phyloP scores from a whole-genome alignment of 1,140 invertebrate genomes.

The Apis florea region DNA sequence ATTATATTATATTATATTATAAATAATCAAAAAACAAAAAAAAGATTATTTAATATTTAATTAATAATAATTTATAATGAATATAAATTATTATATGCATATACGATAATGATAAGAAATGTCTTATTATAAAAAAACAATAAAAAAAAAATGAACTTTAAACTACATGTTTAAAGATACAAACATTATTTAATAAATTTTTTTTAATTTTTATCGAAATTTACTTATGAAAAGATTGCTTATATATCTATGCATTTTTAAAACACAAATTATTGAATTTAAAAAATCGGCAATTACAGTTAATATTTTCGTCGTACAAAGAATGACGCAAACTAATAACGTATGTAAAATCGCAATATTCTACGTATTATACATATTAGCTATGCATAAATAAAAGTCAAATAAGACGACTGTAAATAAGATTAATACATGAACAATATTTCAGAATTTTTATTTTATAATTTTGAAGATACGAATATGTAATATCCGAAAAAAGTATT shows the following conservation, averaged over 20 bases:
- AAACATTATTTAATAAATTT: background rate
- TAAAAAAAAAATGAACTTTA: too few species aligned
- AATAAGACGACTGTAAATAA: background rate
- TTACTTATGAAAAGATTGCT: background rate
- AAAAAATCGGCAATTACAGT: background rate
- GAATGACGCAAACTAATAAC: constrained; percentile 3
- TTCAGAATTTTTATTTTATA: background rate
- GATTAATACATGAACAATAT: background rate
- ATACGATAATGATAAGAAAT: too few species aligned
- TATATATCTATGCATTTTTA: background rate
- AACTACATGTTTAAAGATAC: background rate
- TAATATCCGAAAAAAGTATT: too few species aligned
- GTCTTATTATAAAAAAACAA: too few species aligned
- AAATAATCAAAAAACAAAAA: too few species aligned
- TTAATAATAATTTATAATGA: background rate
- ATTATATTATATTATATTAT: background rate
- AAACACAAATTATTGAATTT: background rate
- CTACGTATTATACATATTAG: constrained; percentile 18
- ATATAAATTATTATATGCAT: too few species aligned
- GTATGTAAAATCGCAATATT: background rate
- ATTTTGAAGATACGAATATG: background rate
- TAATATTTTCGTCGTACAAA: background rate
- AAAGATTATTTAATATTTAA: background rate
- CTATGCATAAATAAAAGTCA: background rate
- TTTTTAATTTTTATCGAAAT: too few species aligned